Conservation (phyloP, 2,113 vertebrate species). For the Neoarius graeffei region DNA sequence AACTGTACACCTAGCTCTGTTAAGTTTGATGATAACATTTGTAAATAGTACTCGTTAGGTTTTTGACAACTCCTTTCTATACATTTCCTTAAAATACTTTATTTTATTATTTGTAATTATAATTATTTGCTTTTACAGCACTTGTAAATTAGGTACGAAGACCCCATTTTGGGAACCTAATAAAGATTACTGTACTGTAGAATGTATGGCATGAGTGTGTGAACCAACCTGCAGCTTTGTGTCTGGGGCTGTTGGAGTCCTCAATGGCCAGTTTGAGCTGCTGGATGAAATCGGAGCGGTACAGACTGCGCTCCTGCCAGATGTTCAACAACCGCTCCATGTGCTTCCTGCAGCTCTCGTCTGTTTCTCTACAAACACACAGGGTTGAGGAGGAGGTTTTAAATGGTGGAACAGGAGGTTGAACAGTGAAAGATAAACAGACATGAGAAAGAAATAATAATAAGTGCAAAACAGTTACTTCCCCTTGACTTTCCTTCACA, state of each 20-base stretch:
- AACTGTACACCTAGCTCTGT: no score
- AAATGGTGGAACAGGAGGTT: background rate
- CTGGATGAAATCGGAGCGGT: constrained; percentile 93
- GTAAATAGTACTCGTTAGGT: no score
- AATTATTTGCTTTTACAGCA: no score
- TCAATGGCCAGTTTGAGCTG: constrained; percentile 94
- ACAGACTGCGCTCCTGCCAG: constrained; percentile 96
- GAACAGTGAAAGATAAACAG: background rate
- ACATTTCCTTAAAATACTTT: no score
- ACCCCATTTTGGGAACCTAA: no score
- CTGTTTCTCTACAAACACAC: constrained; percentile 81
- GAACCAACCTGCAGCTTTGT: constrained; percentile 78
- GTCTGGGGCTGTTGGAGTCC: constrained; percentile 88
- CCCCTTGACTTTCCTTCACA: background rate
- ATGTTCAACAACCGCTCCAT: constrained; percentile 95
- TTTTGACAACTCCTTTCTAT: no score
- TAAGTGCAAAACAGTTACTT: background rate
- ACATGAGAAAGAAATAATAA: no score
- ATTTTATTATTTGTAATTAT: no score
- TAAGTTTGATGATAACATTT: no score
- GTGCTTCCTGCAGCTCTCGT: constrained; percentile 90
- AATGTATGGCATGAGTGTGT: constrained; percentile 33
- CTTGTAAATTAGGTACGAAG: no score
- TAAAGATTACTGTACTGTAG: no score
- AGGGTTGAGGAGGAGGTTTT: background rate